Evolutionary conservation across 2,797 vertebrate species (phyloP).

Genomic region (Hippocampus kuda): DNA sequence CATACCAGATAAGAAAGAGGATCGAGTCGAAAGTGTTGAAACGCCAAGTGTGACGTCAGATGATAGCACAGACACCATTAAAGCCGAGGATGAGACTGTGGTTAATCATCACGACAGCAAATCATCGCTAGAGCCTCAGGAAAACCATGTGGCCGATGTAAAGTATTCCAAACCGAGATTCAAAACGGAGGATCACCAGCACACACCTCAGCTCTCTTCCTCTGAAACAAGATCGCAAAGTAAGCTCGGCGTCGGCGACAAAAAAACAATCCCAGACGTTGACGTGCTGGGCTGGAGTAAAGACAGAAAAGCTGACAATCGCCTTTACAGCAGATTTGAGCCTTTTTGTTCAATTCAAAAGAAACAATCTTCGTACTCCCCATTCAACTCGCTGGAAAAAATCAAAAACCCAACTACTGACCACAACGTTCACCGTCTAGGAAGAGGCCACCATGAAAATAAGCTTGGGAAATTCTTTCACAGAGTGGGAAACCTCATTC

Average conservation of each 20-base stretch:
- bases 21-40: slow-evolving; percentile 59
- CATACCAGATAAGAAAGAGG: slow-evolving; percentile 78
- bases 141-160: slow-evolving; percentile 53
- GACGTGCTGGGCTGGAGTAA: slow-evolving; percentile 43
- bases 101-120: slow-evolving; percentile 47
- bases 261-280: slow-evolving; percentile 30
- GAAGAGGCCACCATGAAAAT: slow-evolving; percentile 76
- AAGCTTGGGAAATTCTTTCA: slow-evolving; percentile 89
- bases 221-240: slow-evolving; percentile 26
- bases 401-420: slow-evolving; percentile 43
- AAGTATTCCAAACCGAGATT: slow-evolving; percentile 77
- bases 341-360: slow-evolving; percentile 72
- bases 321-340: slow-evolving; percentile 81
- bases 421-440: slow-evolving; percentile 52
- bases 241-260: slow-evolving; percentile 14
- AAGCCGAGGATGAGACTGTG: slow-evolving; percentile 66
- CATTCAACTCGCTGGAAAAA: slow-evolving; percentile 55
- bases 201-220: slow-evolving; percentile 46
- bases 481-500: slow-evolving; percentile 77
- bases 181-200: slow-evolving; percentile 72
- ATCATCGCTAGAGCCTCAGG: slow-evolving; percentile 60
- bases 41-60: slow-evolving; percentile 67
- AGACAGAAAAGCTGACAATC: slow-evolving; percentile 57
- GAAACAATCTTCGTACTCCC: slow-evolving; percentile 30
- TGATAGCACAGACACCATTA: slow-evolving; percentile 78